A percentile compares a stretch with the other conserved stretches of the same genome.
phyloP scores from a whole-genome alignment of 2,113 vertebrate genomes.

The Syrmaticus mikado region DNA sequence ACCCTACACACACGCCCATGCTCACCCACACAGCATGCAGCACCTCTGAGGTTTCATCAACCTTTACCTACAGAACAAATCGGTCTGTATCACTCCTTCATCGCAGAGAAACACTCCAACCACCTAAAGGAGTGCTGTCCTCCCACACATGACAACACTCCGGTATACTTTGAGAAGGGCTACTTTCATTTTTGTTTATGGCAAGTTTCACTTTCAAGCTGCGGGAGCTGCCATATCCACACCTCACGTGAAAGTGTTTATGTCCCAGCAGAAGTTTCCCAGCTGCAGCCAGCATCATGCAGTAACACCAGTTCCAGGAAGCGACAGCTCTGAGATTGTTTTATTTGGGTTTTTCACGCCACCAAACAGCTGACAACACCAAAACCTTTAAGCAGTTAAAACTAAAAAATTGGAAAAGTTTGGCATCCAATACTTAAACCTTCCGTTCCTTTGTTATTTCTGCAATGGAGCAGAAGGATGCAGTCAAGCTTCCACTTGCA shows the following conservation, averaged over 20 bases:
- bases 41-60: constrained; percentile 54
- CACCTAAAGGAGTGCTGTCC: not conserved
- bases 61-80: constrained; percentile 34
- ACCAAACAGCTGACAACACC: not conserved
- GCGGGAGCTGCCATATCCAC: not conserved
- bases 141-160: not conserved
- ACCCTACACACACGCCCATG: not conserved
- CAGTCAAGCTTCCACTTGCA: not conserved
- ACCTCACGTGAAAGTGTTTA: not conserved
- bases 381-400: not conserved
- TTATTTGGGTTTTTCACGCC: not conserved
- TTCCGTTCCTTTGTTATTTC: not conserved
- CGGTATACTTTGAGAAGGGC: fast-evolving
- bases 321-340: not conserved
- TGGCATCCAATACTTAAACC: not conserved
- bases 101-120: not conserved
- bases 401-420: not conserved
- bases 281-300: not conserved
- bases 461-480: not conserved
- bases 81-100: not conserved
- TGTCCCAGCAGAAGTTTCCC: constrained; percentile 1
- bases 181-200: constrained; percentile 17
- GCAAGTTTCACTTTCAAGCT: not conserved
- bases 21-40: not conserved
- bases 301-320: not conserved